Base-by-base conservation (phyloP, 2,797 vertebrate species). In the Megalops cyprinoides region DNA sequence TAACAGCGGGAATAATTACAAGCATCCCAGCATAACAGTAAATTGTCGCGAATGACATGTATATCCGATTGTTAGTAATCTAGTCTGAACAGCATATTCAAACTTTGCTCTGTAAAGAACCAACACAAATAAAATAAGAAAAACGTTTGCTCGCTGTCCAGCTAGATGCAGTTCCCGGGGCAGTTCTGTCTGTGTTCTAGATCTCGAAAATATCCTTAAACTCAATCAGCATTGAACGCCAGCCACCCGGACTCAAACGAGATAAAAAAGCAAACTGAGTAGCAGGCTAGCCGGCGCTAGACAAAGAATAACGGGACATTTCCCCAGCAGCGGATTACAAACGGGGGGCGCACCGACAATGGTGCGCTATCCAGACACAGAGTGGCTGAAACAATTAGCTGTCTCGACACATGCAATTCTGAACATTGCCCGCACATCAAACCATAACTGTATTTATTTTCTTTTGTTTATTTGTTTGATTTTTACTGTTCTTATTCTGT, bases 221-320 rank as follows among this genome's bases (percentile, higher is more conserved):
- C 20, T 71, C 39, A 39, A 20, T 14, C 20, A 39, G 10, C 20
- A 39, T 44, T 44, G 44, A 71, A 42, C 39, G 20, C 23, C 44
- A 51, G 31, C 34, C 34, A 42, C 78, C 23, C 55, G 9, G 28
- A 20, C 25, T n/a, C n/a, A 53, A 37, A 8, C 28, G 62, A 12
- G 28, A 37, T 42, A 44, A 28, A 51, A 25, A 31, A 76, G 44
- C 55, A 12, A 28, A 34, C 58, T 39, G 28, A 20, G n/a, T 34
- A 51, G 56, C 23, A 28, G 56, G 77, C 71, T 65, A 77, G 76
- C 46, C 49, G 60, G 51, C 34, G 56, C 78, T 37, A 86, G 82
- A 87, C 85, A 87, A 86, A 89, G 86, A 86, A 84, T 84, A 83
- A 83, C 55, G 82, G 84, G 78, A 85, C 84, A 79, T 76, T 74